Evolutionary conservation across 1,140 invertebrate genomes (phyloP).

Genomic region (Hycleus cichorii): DNA sequence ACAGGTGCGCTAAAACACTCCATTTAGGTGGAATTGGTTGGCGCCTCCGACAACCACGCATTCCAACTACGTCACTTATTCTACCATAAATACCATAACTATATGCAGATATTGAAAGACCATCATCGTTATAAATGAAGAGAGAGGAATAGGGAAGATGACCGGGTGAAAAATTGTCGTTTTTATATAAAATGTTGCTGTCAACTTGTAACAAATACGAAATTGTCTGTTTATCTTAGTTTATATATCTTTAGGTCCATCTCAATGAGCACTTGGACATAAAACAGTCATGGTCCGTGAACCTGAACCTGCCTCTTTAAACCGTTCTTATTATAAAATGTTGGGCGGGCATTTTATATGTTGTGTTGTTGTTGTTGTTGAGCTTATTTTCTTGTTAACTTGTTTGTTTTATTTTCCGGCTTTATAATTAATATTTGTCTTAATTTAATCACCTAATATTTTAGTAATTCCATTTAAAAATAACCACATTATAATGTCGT

Average conservation of each 20-base stretch:
- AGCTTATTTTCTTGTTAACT: slow-evolving; percentile 4
- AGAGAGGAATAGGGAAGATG: too few relatives aligned
- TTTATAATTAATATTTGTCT: too few relatives aligned
- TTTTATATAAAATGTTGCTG: slow-evolving; percentile 10
- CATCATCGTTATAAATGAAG: background rate
- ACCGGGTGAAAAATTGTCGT: background rate
- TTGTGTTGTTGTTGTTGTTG: too few relatives aligned
- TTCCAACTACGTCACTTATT: slow-evolving; percentile 15
- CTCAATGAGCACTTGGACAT: slow-evolving; percentile 14
- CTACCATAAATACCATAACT: slow-evolving; percentile 11
- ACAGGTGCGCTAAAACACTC: slow-evolving; percentile 15
- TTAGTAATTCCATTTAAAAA: too few relatives aligned
- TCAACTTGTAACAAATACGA: slow-evolving; percentile 14
- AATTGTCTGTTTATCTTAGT: slow-evolving; percentile 14
- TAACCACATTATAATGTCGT: too few relatives aligned
- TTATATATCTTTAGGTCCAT: slow-evolving; percentile 12
- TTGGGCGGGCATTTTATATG: slow-evolving; percentile 3
- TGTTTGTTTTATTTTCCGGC: background rate
- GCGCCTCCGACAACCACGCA: slow-evolving; percentile 23
- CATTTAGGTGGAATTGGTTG: slow-evolving; percentile 21
- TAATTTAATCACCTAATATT: too few relatives aligned
- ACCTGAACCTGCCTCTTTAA: slow-evolving; percentile 8
- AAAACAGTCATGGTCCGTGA: slow-evolving; percentile 15
- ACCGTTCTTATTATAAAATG: slow-evolving; percentile 5
- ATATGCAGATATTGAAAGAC: background rate